Percentiles rank a stretch among this genome's conserved stretches.
These are phyloP conservation scores for Heloderma charlesbogerti DNA, from an alignment of 2,113 vertebrate genomes.

Conservation along the genomic window DNA sequence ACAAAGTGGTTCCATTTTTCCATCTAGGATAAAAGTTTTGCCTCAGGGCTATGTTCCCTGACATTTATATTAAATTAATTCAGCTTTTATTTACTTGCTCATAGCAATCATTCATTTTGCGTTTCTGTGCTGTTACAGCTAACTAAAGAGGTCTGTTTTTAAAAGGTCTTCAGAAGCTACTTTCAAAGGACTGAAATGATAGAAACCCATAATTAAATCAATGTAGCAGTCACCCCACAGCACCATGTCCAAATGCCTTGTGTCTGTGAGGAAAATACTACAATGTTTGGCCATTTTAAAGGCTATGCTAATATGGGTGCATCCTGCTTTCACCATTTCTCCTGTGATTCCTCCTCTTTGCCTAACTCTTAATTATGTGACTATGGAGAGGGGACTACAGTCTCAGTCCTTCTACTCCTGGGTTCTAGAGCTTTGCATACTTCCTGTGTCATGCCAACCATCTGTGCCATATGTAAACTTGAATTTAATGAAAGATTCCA, in stretches of 20 bases:
- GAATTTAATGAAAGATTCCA: constrained; percentile 26
- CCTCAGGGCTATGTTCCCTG: constrained; percentile 51
- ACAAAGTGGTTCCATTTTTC: constrained; percentile 54
- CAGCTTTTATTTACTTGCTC: constrained; percentile 45
- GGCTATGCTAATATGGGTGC: background rate
- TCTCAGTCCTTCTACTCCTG: background rate
- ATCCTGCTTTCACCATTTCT: background rate
- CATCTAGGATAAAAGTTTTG: constrained; percentile 49
- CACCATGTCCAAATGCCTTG: background rate
- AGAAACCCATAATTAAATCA: background rate
- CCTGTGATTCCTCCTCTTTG: too few relatives aligned
- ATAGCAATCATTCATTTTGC: constrained; percentile 34
- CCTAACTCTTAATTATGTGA: constrained; percentile 11
- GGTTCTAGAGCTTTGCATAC: background rate
- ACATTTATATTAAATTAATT: constrained; percentile 66
- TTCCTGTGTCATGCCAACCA: background rate
- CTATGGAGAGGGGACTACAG: background rate
- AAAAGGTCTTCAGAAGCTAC: constrained; percentile 17
- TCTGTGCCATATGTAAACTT: constrained; percentile 3
- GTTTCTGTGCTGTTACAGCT: constrained; percentile 16
- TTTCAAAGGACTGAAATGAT: constrained; percentile 15
- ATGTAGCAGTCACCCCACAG: background rate
- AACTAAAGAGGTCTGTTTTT: constrained; percentile 7
- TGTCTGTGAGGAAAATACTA: constrained; percentile 10
- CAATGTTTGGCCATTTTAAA: background rate